These are phyloP conservation scores for Himalopsyche kuldschensis DNA, from an alignment of 2,888 invertebrate species.

Conservation along the genomic window DNA sequence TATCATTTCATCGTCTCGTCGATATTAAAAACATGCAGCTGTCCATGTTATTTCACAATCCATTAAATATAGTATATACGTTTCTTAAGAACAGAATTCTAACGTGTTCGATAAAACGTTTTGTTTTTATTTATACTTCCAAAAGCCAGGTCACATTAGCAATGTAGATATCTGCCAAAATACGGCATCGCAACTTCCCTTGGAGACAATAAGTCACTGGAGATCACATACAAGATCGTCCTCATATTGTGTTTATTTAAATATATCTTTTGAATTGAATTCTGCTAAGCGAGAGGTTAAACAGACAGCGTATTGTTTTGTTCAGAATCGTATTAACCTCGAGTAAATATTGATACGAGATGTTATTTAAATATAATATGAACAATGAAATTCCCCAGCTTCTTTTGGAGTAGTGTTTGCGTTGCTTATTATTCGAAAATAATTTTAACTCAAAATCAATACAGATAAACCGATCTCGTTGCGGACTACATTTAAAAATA, in stretches of 20 bases:
- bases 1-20: too few relatives aligned
- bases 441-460: too few relatives aligned
- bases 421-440: background rate
- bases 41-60: too few relatives aligned
- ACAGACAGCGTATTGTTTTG: background rate
- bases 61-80: background rate
- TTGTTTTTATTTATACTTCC: background rate
- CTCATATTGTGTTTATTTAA: slow-evolving; percentile 31
- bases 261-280: slow-evolving; percentile 27
- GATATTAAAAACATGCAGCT: too few relatives aligned
- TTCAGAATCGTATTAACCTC: background rate
- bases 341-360: background rate
- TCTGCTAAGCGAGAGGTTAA: slow-evolving; percentile 26
- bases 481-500: too few relatives aligned
- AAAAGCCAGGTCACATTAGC: background rate
- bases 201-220: slow-evolving; percentile 4
- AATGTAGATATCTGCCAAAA: background rate
- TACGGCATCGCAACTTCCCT: background rate
- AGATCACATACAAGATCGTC: slow-evolving; percentile 18
- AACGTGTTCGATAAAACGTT: background rate
- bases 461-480: too few relatives aligned
- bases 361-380: background rate
- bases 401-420: background rate
- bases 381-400: background rate
- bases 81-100: slow-evolving; percentile 14